These are phyloP conservation scores for Himalopsyche kuldschensis DNA, from an alignment of 2,888 invertebrate species.

Conservation along the genomic window DNA sequence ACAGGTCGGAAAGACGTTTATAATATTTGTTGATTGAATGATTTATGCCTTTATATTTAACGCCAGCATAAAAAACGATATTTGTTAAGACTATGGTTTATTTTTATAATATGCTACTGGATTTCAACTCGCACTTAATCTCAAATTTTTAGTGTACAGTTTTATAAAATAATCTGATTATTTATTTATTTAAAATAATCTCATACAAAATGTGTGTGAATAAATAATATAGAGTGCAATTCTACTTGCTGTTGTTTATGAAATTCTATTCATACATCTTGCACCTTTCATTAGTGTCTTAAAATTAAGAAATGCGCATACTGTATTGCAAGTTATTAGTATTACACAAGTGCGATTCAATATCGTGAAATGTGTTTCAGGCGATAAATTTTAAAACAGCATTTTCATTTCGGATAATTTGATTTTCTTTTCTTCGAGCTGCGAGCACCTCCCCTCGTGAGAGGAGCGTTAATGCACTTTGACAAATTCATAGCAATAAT, in stretches of 20 bases:
- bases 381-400: constrained; percentile 40
- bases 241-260: background rate
- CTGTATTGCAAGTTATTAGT: constrained; percentile 29
- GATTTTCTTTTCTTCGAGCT: constrained; percentile 26
- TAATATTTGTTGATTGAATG: too few relatives aligned
- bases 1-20: too few relatives aligned
- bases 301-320: background rate
- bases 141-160: too few relatives aligned
- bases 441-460: background rate
- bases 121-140: too few relatives aligned
- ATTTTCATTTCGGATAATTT: constrained; percentile 39
- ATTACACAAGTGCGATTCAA: constrained; percentile 36
- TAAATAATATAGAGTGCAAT: too few relatives aligned
- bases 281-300: background rate
- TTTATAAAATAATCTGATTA: too few relatives aligned
- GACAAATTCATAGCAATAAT: background rate
- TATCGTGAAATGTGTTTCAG: constrained; percentile 36
- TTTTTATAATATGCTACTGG: too few relatives aligned
- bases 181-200: too few relatives aligned
- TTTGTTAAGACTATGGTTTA: too few relatives aligned
- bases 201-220: too few relatives aligned
- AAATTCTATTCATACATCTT: background rate
- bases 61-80: too few relatives aligned
- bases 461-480: constrained; percentile 1
- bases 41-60: too few relatives aligned